These are phyloP conservation scores for Cavia porcellus DNA, from an alignment of 2,113 vertebrate genomes.

Conservation along the genomic window DNA sequence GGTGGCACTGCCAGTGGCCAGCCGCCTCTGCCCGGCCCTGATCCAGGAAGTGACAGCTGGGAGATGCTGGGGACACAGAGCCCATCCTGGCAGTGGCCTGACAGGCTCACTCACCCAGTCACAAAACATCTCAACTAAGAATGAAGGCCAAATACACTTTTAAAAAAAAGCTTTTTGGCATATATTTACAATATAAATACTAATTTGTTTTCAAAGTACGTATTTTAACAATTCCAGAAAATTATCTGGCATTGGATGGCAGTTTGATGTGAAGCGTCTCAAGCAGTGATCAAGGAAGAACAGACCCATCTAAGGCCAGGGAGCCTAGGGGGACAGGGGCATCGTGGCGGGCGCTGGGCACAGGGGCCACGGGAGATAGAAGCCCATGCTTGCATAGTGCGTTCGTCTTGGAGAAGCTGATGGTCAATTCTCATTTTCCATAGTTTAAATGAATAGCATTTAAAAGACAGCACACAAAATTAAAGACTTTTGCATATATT, in stretches of 20 bases:
- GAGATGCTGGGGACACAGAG: neutral
- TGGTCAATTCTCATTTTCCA: conserved; percentile 86
- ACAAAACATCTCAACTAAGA: conserved; percentile 80
- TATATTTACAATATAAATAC: conserved; percentile 92
- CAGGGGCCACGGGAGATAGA: conserved; percentile 70
- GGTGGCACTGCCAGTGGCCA: neutral
- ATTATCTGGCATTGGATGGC: conserved; percentile 78
- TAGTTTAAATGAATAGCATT: conserved; percentile 89
- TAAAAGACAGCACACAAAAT: conserved; percentile 89
- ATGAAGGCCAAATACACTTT: conserved; percentile 86
- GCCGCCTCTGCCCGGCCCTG: neutral
- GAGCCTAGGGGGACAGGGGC: conserved; percentile 44
- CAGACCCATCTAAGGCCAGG: conserved; percentile 48
- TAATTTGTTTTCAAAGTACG: conserved; percentile 89
- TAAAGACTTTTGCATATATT: conserved; percentile 95
- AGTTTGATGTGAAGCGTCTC: conserved; percentile 77
- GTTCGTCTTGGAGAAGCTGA: conserved; percentile 87
- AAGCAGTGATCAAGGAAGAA: conserved; percentile 79
- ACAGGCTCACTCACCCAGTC: neutral
- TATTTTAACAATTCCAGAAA: conserved; percentile 86
- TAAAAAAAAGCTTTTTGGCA: conserved; percentile 78
- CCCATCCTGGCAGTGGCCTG: neutral
- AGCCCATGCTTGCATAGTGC: conserved; percentile 89
- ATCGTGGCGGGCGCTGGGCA: conserved; percentile 53
- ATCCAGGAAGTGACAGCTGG: neutral